Conservation (phyloP, 2,113 vertebrate species). For the Xiphophorus maculatus region DNA sequence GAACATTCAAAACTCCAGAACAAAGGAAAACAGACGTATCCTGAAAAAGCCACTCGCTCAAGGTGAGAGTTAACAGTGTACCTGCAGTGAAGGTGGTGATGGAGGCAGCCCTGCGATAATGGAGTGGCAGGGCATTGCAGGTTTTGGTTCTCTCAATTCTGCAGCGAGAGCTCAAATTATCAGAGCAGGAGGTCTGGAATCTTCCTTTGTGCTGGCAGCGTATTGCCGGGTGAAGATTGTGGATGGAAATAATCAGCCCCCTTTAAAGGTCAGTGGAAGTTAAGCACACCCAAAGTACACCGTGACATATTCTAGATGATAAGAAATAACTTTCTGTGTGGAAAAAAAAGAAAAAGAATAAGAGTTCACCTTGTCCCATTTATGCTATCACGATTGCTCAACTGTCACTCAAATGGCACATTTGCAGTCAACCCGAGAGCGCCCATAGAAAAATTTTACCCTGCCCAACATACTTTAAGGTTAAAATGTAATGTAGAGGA, state of each 20-base stretch:
- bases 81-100: conserved; percentile 50
- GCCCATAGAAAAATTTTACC: conserved; percentile 13
- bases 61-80: conserved; percentile 48
- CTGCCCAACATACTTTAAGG: background rate
- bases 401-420: conserved; percentile 78
- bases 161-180: conserved; percentile 64
- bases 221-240: conserved; percentile 72
- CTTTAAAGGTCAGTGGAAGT: conserved; percentile 77
- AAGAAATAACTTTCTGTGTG: conserved; percentile 71
- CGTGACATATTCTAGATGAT: conserved; percentile 70
- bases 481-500: conserved; percentile 2
- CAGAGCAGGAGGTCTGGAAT: conserved; percentile 69
- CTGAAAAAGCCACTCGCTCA: conserved; percentile 22
- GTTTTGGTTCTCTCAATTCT: conserved; percentile 49
- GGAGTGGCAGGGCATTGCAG: conserved; percentile 41
- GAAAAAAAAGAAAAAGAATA: conserved; percentile 59
- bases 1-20: conserved; percentile 15
- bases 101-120: conserved; percentile 59
- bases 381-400: conserved; percentile 71
- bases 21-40: background rate
- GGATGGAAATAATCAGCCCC: conserved; percentile 76
- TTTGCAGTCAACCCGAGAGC: conserved; percentile 28
- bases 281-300: conserved; percentile 72
- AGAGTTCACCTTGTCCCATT: conserved; percentile 75
- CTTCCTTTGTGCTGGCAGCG: conserved; percentile 73